Percentiles rank a stretch among this genome's conserved stretches.
phyloP scores from a whole-genome alignment of 37 sponge, comb jelly and placozoan genomes.

The Halisarca cf. caerulea region DNA sequence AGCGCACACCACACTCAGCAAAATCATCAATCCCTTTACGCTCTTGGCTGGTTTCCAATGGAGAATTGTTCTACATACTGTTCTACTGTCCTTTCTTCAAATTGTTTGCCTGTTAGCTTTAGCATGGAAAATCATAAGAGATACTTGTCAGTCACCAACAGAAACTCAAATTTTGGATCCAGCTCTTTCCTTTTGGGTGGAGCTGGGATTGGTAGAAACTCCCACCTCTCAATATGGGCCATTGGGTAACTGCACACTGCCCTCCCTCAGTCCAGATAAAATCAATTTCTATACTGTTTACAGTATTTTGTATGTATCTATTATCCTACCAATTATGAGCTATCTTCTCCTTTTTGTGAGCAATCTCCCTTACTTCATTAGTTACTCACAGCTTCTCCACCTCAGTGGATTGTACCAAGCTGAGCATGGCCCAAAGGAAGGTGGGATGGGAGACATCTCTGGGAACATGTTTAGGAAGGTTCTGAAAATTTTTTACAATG shows the following conservation, averaged over 20 bases:
- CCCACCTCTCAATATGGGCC: no score
- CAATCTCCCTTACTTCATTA: background rate
- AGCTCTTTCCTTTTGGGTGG: no score
- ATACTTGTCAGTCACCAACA: background rate
- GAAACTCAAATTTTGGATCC: background rate
- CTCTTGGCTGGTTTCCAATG: background rate
- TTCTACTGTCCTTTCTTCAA: background rate
- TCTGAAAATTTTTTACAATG: no score
- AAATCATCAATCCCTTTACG: background rate
- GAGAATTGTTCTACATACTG: background rate
- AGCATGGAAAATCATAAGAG: constrained; percentile 7
- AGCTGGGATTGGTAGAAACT: no score
- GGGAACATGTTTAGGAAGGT: background rate
- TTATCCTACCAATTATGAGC: background rate
- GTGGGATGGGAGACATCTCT: no score
- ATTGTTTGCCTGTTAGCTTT: background rate
- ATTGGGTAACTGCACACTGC: no score
- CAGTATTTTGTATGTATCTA: background rate
- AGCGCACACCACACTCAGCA: no score
- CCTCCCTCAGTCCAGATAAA: no score
- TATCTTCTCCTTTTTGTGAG: background rate
- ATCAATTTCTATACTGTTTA: background rate
- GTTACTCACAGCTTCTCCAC: background rate
- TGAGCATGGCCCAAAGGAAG: no score
- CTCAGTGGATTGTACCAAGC: no score